Evolutionary conservation across 92 coral and sea anemone genomes (phyloP).

Genomic region (Palythoa grandis): DNA sequence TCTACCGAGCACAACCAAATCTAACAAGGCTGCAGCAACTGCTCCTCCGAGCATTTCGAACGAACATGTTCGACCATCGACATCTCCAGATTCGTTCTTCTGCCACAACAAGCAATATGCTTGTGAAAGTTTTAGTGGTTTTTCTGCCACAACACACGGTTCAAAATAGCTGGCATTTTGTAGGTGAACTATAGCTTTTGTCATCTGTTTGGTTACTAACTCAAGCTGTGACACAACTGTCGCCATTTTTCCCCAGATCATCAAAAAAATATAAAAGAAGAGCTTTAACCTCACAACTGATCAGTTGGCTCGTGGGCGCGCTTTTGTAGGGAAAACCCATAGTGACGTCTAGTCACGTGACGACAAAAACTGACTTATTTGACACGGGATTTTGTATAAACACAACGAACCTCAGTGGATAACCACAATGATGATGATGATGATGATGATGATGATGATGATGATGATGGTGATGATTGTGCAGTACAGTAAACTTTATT

Average conservation of each 20-base stretch:
- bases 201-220: conserved; percentile 38
- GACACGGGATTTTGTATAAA: too few relatives aligned
- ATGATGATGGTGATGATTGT: too few relatives aligned
- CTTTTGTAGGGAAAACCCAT: conserved; percentile 5
- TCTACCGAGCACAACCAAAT: conserved; percentile 54
- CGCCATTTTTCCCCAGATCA: conserved; percentile 11
- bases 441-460: too few relatives aligned
- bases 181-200: conserved; percentile 46
- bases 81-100: conserved; percentile 53
- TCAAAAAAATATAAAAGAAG: neutral
- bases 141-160: conserved; percentile 17
- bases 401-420: too few relatives aligned
- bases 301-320: neutral
- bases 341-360: neutral
- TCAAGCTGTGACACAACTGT: conserved; percentile 32
- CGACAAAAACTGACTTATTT: too few relatives aligned
- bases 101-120: conserved; percentile 65
- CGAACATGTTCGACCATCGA: conserved; percentile 41
- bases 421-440: too few relatives aligned
- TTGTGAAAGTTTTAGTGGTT: conserved; percentile 51
- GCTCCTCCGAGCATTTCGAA: conserved; percentile 61
- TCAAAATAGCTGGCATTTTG: conserved; percentile 53
- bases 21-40: conserved; percentile 55
- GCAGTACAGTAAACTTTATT: too few relatives aligned
- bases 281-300: neutral